Evolutionary conservation across 2,113 vertebrate species (phyloP), one percentile per base, ranked within the genome.

Genomic region (Embiotoca jacksoni): DNA sequence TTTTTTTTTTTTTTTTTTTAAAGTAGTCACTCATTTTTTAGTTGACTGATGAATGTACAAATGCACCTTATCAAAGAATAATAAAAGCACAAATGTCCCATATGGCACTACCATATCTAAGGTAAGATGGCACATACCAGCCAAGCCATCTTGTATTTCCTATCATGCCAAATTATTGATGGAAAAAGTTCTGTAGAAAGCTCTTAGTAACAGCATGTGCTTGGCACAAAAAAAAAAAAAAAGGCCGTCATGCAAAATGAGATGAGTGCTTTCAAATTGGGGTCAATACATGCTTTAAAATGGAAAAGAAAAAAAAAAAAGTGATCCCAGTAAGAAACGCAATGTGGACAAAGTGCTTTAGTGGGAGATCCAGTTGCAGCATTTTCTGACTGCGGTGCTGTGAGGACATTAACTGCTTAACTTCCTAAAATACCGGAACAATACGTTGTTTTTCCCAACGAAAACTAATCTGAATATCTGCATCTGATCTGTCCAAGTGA

Each of bases 91-190:
- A 68, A 8, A 15, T 6, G n/a, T 0, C 11, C 9, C n/a, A 70
- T n/a, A 41, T 49, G 10, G 11, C 53, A 31, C 39, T 10, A 33
- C 7, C 62, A 31, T 15, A 37, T 47, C 36, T 31, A n/a, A 47
- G 5, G 39, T 16, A 56, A 36, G 47, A 46, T 35, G 55, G 76
- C 39, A 72, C 30, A 54, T 35, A 31, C 58, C 14, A 54, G 35
- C 39, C 6, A 2, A 33, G 30, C 41, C 41, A 32, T 30, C 59
- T 46, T 81, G 33, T 41, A 52, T 41, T 54, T 16, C 55, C 49
- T 3, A 30, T 41, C 8, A 64, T 47, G 23, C 23, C 82, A 80
- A 87, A 81, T 80, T 85, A 90, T 88, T 89, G 47, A 89, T 84
- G 75, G 23, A 30, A 30, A 62, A 68, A 47, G 53, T 69, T 46